Evolutionary conservation across 2,113 vertebrate species (phyloP).

Genomic region (Oncorhynchus masou): DNA sequence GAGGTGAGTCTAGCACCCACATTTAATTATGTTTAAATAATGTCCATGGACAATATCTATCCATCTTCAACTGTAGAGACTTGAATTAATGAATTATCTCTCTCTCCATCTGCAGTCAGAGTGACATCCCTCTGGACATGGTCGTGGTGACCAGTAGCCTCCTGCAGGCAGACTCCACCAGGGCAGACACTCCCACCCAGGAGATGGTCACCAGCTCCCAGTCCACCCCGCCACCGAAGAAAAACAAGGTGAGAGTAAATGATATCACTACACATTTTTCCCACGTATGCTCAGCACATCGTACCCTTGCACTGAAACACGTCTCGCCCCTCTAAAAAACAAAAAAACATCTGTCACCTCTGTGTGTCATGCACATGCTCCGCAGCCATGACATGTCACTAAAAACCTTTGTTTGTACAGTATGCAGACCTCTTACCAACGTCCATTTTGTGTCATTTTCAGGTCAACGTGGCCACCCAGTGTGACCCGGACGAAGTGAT

Average conservation of each 20-base stretch:
- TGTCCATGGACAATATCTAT: background rate
- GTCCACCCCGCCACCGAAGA: conserved; percentile 72
- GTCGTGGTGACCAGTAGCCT: conserved; percentile 49
- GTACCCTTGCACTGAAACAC: too few relatives aligned
- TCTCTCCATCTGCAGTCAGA: conserved; percentile 35
- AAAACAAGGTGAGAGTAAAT: conserved; percentile 65
- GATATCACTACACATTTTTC: background rate
- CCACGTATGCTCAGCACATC: background rate
- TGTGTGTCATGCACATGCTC: too few relatives aligned
- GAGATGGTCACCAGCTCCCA: conserved; percentile 75
- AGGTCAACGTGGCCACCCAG: conserved; percentile 85
- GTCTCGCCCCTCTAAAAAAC: too few relatives aligned
- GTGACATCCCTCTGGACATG: conserved; percentile 67
- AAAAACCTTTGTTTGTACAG: background rate
- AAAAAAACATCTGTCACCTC: too few relatives aligned
- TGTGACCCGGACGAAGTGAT: conserved; percentile 88
- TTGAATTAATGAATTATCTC: background rate
- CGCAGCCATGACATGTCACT: too few relatives aligned
- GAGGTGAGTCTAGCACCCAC: conserved; percentile 31
- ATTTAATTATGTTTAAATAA: background rate
- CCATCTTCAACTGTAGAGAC: background rate
- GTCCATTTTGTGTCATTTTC: conserved; percentile 23
- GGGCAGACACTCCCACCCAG: conserved; percentile 39
- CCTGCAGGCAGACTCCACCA: conserved; percentile 23
- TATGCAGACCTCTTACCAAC: background rate